These are phyloP conservation scores for Chionoecetes opilio DNA, from an alignment of 1,140 invertebrate species.

Conservation along the genomic window DNA sequence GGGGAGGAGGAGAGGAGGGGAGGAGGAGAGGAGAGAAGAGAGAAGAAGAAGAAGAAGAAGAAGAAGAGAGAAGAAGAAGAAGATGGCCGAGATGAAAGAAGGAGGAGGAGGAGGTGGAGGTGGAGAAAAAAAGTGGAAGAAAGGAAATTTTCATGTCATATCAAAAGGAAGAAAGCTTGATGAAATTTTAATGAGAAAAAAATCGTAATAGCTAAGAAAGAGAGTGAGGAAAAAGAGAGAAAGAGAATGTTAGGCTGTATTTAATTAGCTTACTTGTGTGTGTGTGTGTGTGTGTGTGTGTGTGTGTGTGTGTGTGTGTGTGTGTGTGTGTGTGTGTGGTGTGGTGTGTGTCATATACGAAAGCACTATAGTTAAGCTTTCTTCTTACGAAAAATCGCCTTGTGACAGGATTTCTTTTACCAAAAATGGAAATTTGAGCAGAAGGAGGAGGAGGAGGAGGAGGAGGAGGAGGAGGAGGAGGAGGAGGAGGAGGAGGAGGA, in stretches of 20 bases:
- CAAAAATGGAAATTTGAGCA: too few relatives aligned
- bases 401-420: too few relatives aligned
- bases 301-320: too few relatives aligned
- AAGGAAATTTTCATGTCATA: constrained; percentile 7
- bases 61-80: not conserved
- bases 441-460: not conserved
- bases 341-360: too few relatives aligned
- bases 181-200: not conserved
- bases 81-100: not conserved
- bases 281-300: too few relatives aligned
- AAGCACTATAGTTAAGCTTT: too few relatives aligned
- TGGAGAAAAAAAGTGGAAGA: not conserved
- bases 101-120: not conserved
- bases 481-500: not conserved
- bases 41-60: not conserved
- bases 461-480: not conserved
- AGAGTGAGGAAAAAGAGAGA: not conserved
- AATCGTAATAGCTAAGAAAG: not conserved
- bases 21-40: not conserved
- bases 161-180: too few relatives aligned
- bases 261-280: too few relatives aligned
- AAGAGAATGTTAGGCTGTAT: too few relatives aligned
- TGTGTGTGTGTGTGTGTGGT: too few relatives aligned
- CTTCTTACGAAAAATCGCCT: too few relatives aligned
- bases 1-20: too few relatives aligned